phyloP scores from a whole-genome alignment of 2,797 vertebrate species.

The Anas acuta region DNA sequence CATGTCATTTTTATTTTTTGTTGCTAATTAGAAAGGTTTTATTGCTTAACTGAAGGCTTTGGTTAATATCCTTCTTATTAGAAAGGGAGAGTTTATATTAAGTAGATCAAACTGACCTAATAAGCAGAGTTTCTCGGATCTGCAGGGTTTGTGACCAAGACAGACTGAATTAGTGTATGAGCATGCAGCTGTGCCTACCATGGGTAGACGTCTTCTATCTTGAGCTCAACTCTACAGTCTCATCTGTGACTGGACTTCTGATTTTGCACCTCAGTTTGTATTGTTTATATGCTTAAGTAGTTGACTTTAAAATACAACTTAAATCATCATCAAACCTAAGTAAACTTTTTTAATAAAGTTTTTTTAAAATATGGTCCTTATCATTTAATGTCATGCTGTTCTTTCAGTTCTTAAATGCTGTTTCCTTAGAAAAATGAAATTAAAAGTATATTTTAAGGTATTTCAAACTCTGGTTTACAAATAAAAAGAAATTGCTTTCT shows the following conservation, averaged over 20 bases:
- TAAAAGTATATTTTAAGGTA: conserved; percentile 3
- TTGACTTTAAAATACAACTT: neutral
- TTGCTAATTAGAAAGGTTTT: conserved; percentile 75
- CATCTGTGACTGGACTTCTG: neutral
- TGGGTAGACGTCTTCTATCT: neutral
- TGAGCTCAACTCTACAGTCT: neutral
- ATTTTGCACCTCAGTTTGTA: conserved; percentile 1
- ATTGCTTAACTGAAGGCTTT: conserved; percentile 56
- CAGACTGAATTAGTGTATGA: neutral
- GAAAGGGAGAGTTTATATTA: conserved; percentile 10
- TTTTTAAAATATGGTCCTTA: neutral
- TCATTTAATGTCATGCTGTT: neutral
- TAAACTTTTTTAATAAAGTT: conserved; percentile 12
- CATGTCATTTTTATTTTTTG: conserved; percentile 60
- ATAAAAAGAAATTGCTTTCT: conserved; percentile 23
- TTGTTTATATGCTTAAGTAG: neutral
- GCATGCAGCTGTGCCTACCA: neutral
- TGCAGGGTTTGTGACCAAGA: neutral
- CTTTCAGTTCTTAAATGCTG: conserved; percentile 5
- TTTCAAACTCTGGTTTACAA: conserved; percentile 42
- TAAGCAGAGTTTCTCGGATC: rapidly evolving
- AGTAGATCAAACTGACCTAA: neutral
- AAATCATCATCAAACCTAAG: neutral
- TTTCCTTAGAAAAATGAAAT: conserved; percentile 22
- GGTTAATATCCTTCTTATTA: conserved; percentile 44